These are phyloP conservation scores for Heliconius melpomene DNA, from an alignment of 1,140 invertebrate genomes.

Conservation along the genomic window DNA sequence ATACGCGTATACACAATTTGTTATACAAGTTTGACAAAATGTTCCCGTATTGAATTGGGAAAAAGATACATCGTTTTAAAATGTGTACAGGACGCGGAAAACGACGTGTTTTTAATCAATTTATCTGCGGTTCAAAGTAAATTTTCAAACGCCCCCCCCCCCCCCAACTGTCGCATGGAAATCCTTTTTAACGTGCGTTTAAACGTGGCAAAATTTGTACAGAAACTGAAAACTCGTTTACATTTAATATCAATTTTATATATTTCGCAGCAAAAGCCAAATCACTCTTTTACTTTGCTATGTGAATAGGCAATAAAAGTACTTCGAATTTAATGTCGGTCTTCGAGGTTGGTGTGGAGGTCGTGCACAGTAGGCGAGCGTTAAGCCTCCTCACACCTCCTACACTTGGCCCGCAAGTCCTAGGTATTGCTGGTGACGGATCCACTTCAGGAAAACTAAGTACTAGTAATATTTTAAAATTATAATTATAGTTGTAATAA, in stretches of 20 bases:
- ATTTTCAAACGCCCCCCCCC: background rate
- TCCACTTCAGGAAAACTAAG: too few relatives aligned
- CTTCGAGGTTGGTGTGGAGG: too few relatives aligned
- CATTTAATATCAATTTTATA: background rate
- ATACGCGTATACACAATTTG: too few relatives aligned
- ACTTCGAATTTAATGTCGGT: too few relatives aligned
- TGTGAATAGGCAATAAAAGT: too few relatives aligned
- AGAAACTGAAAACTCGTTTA: background rate
- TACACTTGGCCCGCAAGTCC: too few relatives aligned
- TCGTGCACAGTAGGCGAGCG: too few relatives aligned
- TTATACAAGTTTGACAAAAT: background rate
- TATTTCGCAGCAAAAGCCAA: too few relatives aligned
- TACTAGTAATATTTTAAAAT: too few relatives aligned
- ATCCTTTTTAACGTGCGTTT: background rate
- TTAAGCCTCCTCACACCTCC: too few relatives aligned
- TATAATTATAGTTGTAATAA: background rate
- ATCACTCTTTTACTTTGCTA: too few relatives aligned
- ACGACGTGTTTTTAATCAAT: background rate
- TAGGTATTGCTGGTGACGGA: too few relatives aligned
- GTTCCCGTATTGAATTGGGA: background rate
- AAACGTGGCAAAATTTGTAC: background rate
- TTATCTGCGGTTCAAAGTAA: constrained; percentile 8
- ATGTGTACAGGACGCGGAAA: background rate
- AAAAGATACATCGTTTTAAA: background rate
- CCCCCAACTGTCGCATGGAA: background rate